phyloP scores from a whole-genome alignment of 2,113 vertebrate species.

The Thamnaconus septentrionalis region DNA sequence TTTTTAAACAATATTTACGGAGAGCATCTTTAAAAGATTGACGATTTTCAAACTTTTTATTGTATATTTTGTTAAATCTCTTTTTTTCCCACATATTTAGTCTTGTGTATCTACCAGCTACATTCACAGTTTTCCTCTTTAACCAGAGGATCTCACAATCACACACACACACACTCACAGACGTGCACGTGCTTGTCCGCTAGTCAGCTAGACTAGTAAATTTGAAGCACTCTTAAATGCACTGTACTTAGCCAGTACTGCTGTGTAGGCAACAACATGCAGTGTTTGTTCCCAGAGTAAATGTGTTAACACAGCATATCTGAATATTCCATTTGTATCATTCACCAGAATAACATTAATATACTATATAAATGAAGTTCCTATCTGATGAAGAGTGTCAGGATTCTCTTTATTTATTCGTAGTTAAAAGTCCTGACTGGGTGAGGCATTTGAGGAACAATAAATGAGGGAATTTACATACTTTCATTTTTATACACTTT shows the following conservation, averaged over 20 bases:
- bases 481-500: constrained; percentile 54
- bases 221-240: constrained; percentile 38
- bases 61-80: constrained; percentile 19
- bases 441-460: constrained; percentile 46
- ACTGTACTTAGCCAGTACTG: constrained; percentile 40
- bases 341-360: background rate
- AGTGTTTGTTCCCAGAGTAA: constrained; percentile 42
- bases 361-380: constrained; percentile 39
- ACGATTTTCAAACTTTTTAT: constrained; percentile 20
- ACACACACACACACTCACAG: too few relatives aligned
- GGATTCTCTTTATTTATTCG: constrained; percentile 56
- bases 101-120: background rate
- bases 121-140: constrained; percentile 9
- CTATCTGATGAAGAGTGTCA: constrained; percentile 25
- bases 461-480: constrained; percentile 59
- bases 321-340: constrained; percentile 32
- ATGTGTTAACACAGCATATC: constrained; percentile 28
- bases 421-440: constrained; percentile 33
- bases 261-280: constrained; percentile 39
- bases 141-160: constrained; percentile 14
- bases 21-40: too few relatives aligned
- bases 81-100: constrained; percentile 8
- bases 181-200: too few relatives aligned
- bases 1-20: too few relatives aligned
- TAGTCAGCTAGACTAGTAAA: background rate